Evolutionary conservation across 2,797 vertebrate species (phyloP), one percentile per base, ranked within the genome.

Genomic region (Amniataba percoides): DNA sequence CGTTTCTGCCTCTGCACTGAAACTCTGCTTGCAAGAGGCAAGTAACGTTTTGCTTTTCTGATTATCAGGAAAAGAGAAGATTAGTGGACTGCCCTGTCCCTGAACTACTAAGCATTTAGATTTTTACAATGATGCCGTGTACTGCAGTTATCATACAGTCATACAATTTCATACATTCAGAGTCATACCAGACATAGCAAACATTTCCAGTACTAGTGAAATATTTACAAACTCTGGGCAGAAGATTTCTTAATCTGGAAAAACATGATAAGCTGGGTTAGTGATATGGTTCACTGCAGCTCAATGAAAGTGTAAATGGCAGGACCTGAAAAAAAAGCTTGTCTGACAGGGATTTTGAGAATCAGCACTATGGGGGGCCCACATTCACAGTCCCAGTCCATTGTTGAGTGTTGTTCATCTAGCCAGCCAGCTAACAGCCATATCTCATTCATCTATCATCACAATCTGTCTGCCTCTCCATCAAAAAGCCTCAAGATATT

Each of bases 331-430:
- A 88, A 74, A 77, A 87, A 80, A 74, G 85, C 85, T 83, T 86
- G 88, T 90, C 74, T 56, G 56, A 83, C 77, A 78, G 85, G 83
- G 92, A 94, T 94, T 94, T 88, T 74, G 82, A 89, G 72, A 64
- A 89, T 94, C 93, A 94, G 93, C 94, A 92, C 84, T 90, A 88
- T 75, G 64, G 87, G 91, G 87, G 88, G 87, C 77, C 87, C 83
- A 78, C 81, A 70, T 61, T 91, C 66, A 83, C 83, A 89, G 86
- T 87, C 74, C 82, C 75, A 70, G 61, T 85, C 77, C 76, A 82
- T 84, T 88, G 86, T 84, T 78, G 71, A 80, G 63, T 21, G 52
- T 55, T 87, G 86, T 77, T 76, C 86, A 82, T 86, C 62, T 64
- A 79, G 60, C 74, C 70, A 74, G 40, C 59, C 52, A 66, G 61